Percentiles rank a stretch among this genome's conserved stretches.
phyloP scores from a whole-genome alignment of 2,888 invertebrate species.

The Stenodema calcarata region DNA sequence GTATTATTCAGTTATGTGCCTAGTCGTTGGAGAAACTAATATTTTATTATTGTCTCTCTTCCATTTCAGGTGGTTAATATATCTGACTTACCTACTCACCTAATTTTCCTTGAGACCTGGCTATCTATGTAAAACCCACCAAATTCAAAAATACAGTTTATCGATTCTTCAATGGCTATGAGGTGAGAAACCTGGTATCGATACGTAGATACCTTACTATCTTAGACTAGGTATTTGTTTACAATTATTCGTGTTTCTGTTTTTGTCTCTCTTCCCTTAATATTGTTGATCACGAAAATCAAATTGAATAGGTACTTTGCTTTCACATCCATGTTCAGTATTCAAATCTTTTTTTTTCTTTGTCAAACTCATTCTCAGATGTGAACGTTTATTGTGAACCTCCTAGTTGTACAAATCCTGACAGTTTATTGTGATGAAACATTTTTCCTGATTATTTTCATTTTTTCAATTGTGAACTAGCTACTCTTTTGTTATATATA shows the following conservation, averaged over 20 bases:
- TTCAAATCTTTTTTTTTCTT: no score
- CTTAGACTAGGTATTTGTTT: neutral
- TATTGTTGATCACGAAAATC: no score
- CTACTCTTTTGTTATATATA: conserved; percentile 37
- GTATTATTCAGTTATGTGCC: neutral
- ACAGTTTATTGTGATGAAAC: neutral
- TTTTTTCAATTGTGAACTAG: neutral
- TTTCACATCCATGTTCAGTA: no score
- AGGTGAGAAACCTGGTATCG: neutral
- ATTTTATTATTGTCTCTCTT: no score
- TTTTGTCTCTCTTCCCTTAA: no score
- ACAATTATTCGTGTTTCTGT: neutral
- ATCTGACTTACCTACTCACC: no score
- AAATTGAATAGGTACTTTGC: no score
- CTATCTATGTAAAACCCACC: neutral
- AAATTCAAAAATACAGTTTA: neutral
- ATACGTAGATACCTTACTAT: neutral
- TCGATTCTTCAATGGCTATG: neutral
- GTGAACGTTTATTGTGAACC: neutral
- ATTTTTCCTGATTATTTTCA: neutral
- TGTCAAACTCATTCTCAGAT: neutral
- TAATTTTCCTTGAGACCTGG: no score
- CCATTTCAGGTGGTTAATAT: no score
- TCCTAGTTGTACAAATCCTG: neutral
- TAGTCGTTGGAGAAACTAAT: neutral